A percentile compares a stretch with the other conserved stretches of the same genome.
These are phyloP conservation scores for Stictocephala bisonia DNA, from an alignment of 2,888 invertebrate genomes.

Conservation along the genomic window DNA sequence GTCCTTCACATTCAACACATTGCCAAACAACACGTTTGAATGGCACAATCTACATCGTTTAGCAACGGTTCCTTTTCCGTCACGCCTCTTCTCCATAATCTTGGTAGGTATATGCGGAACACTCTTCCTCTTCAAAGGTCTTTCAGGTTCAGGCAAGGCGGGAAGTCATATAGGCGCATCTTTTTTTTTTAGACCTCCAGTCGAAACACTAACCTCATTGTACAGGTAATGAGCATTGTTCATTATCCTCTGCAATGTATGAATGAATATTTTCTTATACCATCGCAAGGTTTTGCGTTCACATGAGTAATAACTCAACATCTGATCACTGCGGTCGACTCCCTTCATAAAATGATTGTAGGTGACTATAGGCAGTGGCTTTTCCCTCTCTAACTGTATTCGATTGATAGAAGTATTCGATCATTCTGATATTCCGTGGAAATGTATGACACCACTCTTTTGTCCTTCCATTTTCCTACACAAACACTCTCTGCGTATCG, in stretches of 20 bases:
- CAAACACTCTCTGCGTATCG: conserved; percentile 2
- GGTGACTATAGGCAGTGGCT: neutral
- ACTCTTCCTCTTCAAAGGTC: neutral
- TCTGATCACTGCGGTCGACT: neutral
- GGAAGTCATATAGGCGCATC: neutral
- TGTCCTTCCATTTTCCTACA: too few relatives aligned
- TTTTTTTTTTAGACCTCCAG: too few relatives aligned
- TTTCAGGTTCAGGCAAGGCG: conserved; percentile 1
- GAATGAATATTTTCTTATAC: conserved; percentile 14
- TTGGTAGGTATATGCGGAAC: neutral
- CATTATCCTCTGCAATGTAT: neutral
- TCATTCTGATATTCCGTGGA: too few relatives aligned
- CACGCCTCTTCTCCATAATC: neutral
- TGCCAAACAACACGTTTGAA: conserved; percentile 10
- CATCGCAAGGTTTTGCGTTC: neutral
- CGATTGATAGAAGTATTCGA: neutral
- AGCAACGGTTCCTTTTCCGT: conserved; percentile 1
- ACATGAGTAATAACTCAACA: neutral
- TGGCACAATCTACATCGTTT: neutral
- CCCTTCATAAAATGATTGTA: neutral
- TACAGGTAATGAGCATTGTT: neutral
- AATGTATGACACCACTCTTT: too few relatives aligned
- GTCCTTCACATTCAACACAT: conserved; percentile 10
- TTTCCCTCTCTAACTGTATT: neutral
- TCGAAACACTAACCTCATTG: neutral